Base-by-base conservation (phyloP, 1,140 invertebrate genomes). In the Mesaphorura yosii region DNA sequence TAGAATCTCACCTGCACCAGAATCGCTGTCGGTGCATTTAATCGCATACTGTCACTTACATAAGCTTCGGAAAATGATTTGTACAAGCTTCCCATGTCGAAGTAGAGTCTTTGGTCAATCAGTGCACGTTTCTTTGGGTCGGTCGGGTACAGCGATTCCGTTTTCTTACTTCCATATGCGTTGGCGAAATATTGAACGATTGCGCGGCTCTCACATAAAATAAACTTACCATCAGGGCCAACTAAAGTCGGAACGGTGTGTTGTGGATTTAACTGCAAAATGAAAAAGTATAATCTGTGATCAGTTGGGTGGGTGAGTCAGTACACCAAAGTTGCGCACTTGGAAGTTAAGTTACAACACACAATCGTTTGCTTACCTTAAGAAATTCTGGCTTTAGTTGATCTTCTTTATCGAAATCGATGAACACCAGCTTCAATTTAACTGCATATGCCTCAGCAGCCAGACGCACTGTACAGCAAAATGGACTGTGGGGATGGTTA, bases 91-190 rank as follows among this genome's bases (percentile, higher is more conserved):
- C 79, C 79, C 58, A 78, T 67, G 62, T 87, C 83, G 66, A 88
- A 88, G 63, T 79, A 79, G 23, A 88, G 68, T 55, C 81, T 72
- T 60, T 82, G 78, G 65, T 88, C 79, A 10, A 88, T 75, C 0
- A 83, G 0, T 4, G 82, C 84, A 46, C 82, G 74, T 56, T 76
- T 66, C 60, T 79, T 77, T 1, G 76, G 71, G 56, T 81, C 76
- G 61, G 76, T 78, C 12, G 83, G 84, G 66, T 83, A 85, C 20
- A 85, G 69, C 69, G 63, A 77, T 27, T 73, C 78, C 58, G 80
- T 73, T 64, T 83, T 82, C n/a, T n/a, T n/a, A n/a, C n/a, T n/a
- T 28, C 72, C 80, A 64, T 86, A 86, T 51, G 82, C 74, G 56
- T 80, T 77, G 0, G 70, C 76, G 58, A 81, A 61, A 64, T 81